phyloP scores from a whole-genome alignment of 2,113 vertebrate species.

The Agapornis roseicollis region DNA sequence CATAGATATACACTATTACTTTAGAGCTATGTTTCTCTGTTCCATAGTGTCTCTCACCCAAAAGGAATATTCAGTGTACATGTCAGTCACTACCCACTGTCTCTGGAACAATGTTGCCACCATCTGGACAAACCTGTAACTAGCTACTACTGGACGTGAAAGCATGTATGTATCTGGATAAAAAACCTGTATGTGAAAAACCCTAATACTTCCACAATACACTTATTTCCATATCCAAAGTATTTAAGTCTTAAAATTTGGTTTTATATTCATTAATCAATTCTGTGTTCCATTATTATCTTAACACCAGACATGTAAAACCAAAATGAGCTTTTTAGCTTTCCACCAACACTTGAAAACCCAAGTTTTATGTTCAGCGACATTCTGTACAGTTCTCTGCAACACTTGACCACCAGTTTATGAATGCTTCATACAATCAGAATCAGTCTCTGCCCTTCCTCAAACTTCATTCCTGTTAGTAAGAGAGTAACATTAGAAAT shows the following conservation, averaged over 20 bases:
- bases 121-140: conserved; percentile 41
- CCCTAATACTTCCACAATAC: not conserved
- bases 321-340: not conserved
- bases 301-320: not conserved
- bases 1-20: not conserved
- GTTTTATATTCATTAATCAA: not conserved
- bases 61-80: not conserved
- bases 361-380: not conserved
- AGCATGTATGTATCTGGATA: accelerated
- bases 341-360: not conserved
- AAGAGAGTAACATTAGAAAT: not conserved
- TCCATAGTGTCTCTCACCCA: not conserved
- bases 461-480: not conserved
- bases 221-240: not conserved
- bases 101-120: conserved; percentile 61
- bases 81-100: not conserved
- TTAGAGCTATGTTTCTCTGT: not conserved
- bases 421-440: not conserved
- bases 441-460: not conserved
- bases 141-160: not conserved
- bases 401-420: not conserved
- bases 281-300: not conserved
- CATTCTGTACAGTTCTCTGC: not conserved
- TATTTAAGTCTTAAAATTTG: not conserved
- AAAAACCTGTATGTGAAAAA: not conserved